Evolutionary conservation across 2,113 vertebrate genomes (phyloP).

Genomic region (Eleginops maclovinus): DNA sequence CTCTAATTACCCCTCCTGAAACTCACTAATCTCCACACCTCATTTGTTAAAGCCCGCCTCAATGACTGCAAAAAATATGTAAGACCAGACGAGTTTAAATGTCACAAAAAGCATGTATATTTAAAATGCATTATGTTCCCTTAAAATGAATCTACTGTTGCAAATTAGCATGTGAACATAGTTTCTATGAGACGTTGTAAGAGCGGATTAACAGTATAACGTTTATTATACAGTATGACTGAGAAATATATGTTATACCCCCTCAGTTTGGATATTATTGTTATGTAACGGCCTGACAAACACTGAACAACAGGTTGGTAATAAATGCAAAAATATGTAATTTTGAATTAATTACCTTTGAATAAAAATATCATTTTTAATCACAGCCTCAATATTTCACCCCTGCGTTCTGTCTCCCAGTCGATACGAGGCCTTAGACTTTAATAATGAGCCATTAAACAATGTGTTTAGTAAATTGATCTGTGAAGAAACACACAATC

Average conservation of each 20-base stretch:
- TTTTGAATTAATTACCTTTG: slow-evolving; percentile 54
- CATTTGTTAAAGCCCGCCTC: too few relatives aligned
- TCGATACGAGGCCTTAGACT: slow-evolving; percentile 76
- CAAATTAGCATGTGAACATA: neutral
- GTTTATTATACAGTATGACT: neutral
- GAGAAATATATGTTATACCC: neutral
- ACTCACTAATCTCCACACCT: too few relatives aligned
- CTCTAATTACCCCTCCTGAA: too few relatives aligned
- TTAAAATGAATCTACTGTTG: neutral
- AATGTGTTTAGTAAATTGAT: slow-evolving; percentile 87
- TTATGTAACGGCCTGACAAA: neutral
- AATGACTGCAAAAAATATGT: too few relatives aligned
- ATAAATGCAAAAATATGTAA: slow-evolving; percentile 3
- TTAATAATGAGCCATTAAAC: slow-evolving; percentile 85
- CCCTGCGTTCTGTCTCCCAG: slow-evolving; percentile 48
- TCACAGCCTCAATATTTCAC: slow-evolving; percentile 61
- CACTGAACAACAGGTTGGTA: slow-evolving; percentile 8
- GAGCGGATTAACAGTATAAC: neutral
- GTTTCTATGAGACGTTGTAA: neutral
- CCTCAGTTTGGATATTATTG: neutral
- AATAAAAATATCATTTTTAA: slow-evolving; percentile 50
- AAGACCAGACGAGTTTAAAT: too few relatives aligned
- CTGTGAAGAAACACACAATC: slow-evolving; percentile 80
- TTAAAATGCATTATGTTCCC: neutral
- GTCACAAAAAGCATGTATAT: too few relatives aligned